Percentiles rank a stretch among this genome's conserved stretches.
Evolutionary conservation across 2,797 vertebrate species (phyloP).

Genomic region (Synanceia verrucosa): DNA sequence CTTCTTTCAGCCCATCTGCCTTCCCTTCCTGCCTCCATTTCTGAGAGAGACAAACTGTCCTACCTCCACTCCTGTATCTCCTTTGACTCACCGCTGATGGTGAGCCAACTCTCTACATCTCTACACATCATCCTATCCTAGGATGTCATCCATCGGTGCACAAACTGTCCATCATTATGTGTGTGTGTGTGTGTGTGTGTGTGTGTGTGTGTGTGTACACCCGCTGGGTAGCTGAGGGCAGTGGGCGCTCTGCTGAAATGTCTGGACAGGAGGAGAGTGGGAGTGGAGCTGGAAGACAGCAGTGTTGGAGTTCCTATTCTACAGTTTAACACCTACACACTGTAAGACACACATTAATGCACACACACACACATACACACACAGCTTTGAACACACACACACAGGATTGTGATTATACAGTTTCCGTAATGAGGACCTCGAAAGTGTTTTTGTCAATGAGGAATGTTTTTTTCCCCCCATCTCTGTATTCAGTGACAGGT

Average conservation of each 20-base stretch:
- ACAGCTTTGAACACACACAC: conserved; percentile 3
- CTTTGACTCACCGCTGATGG: conserved; percentile 90
- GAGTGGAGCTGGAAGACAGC: conserved; percentile 93
- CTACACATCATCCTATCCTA: conserved; percentile 16
- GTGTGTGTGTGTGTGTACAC: conserved; percentile 23
- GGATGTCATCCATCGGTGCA: conserved; percentile 18
- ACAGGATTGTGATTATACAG: conserved; percentile 36
- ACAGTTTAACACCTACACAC: conserved; percentile 89
- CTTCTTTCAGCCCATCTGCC: conserved; percentile 90
- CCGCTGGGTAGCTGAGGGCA: conserved; percentile 83
- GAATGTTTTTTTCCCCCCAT: background rate
- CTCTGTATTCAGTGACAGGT: conserved; percentile 16
- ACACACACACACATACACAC: conserved; percentile 2
- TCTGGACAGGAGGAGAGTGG: conserved; percentile 92
- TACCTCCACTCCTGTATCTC: conserved; percentile 93
- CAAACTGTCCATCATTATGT: conserved; percentile 23
- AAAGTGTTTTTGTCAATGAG: conserved; percentile 36
- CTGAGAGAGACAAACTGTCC: conserved; percentile 88
- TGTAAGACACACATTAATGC: conserved; percentile 77
- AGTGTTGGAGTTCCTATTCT: conserved; percentile 89
- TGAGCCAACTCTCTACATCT: conserved; percentile 66
- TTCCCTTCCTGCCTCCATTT: conserved; percentile 87
- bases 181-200: conserved; percentile 25
- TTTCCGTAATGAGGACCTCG: conserved; percentile 35
- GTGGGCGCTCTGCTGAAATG: conserved; percentile 94